phyloP scores from a whole-genome alignment of 2,888 invertebrate genomes.

The Lasioglossum leucozonium region DNA sequence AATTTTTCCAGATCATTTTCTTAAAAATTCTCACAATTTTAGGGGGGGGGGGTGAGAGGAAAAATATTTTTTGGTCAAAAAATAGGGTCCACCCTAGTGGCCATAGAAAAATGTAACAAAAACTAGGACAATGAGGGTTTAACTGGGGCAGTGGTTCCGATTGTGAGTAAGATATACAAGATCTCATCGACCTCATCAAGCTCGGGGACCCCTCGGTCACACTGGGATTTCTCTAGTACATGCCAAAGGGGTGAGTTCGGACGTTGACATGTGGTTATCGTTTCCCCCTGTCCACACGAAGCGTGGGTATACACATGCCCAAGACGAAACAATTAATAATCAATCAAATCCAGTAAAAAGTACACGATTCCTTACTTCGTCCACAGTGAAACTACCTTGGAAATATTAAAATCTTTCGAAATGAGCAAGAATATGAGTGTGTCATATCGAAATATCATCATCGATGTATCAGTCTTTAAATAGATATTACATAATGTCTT shows the following conservation, averaged over 20 bases:
- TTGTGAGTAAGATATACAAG: neutral
- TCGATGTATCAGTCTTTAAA: no score
- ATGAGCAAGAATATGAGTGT: no score
- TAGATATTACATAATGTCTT: neutral
- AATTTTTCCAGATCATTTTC: no score
- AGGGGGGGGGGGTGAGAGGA: no score
- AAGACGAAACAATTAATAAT: neutral
- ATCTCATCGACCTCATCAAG: neutral
- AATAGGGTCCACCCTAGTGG: no score
- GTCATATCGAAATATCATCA: no score
- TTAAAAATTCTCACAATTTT: no score
- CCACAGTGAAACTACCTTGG: no score
- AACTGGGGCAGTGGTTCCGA: slow-evolving; percentile 1
- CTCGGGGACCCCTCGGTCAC: neutral
- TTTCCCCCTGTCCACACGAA: slow-evolving; percentile 1
- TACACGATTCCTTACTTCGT: no score
- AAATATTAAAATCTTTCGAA: neutral
- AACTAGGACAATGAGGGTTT: neutral
- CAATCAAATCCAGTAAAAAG: neutral
- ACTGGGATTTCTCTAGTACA: neutral
- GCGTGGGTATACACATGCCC: neutral
- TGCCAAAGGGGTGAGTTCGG: neutral
- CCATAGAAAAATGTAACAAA: neutral
- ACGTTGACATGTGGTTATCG: neutral
- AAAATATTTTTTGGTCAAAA: no score